A percentile compares a stretch with the other conserved stretches of the same genome.
These are phyloP conservation scores for Alcis repandata DNA, from an alignment of 2,888 invertebrate species.

Conservation along the genomic window DNA sequence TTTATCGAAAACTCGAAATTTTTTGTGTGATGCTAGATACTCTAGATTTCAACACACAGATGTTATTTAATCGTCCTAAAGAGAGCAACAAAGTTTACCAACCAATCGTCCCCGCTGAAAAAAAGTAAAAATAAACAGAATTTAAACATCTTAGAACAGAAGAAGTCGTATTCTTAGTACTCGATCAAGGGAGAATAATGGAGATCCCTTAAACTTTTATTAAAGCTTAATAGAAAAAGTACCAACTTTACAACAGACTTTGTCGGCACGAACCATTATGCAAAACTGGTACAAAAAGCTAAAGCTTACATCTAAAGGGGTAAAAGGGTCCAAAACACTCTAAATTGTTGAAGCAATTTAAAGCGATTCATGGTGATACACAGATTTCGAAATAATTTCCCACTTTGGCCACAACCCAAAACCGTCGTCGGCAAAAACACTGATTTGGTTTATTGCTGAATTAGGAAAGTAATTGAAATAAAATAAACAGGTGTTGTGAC, in stretches of 20 bases:
- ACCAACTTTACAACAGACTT: conserved; percentile 8
- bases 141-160: no score
- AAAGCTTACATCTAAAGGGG: conserved; percentile 7
- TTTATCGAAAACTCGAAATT: no score
- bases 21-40: no score
- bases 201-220: background rate
- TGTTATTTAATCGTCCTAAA: no score
- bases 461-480: background rate
- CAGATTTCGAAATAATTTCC: background rate
- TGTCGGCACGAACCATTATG: conserved; percentile 3
- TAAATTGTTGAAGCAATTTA: conserved; percentile 12
- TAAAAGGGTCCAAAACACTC: conserved; percentile 10
- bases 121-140: no score
- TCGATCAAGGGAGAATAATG: background rate
- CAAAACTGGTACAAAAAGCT: conserved; percentile 14
- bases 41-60: no score
- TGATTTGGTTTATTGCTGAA: background rate
- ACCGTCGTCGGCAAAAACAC: no score
- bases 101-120: no score
- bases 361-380: conserved; percentile 3
- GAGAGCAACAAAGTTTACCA: no score
- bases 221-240: background rate
- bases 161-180: no score
- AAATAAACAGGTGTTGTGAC: no score
- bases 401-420: background rate